Evolutionary conservation across 2,113 vertebrate genomes (phyloP), one percentile per base, ranked within the genome.

Genomic region (Micronycteris hirsuta): DNA sequence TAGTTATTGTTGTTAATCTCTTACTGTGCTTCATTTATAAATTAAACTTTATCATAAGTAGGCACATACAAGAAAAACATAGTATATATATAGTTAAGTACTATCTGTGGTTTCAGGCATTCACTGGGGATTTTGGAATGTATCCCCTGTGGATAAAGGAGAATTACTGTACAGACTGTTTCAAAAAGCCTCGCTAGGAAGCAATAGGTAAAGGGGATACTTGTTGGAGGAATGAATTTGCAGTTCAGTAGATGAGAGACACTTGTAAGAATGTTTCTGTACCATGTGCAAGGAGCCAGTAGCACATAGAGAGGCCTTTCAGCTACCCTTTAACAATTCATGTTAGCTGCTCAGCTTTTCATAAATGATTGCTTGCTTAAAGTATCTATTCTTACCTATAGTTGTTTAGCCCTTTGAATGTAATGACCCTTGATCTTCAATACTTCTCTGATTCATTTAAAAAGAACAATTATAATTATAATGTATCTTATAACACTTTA

Each of bases 341-440:
- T 45, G 43, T 77, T 56, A 89, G 24, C 73, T 67, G 12, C 78
- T 92, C n/a, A 86, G 38, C 2, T 92, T 95, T 82, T 83, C 84
- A 94, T 36, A 61, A 83, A 86, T 67, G 36, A 65, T 67, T 82
- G 19, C 19, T 82, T 92, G 36, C 63, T 92, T 92, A 5, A 92
- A 67, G 43, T 41, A 92, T 52, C 52, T 89, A 65, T 73, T 94
- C 76, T 89, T 86, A 82, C 41, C n/a, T 95, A 86, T 2, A 96
- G 52, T 45, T 86, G 36, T 71, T 89, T 36, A 61, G 36, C 15
- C 86, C 61, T 94, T 70, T 89, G 26, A 96, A 82, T 71, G 4
- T 49, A 65, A 77, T 43, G 16, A 91, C 24, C 11, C 24, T 38
- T 93, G 31, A 90, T 63, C 49, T 90, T 68, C 73, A 81, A 68